These are phyloP conservation scores for Pterois miles DNA, from an alignment of 2,797 vertebrate genomes.

Conservation along the genomic window DNA sequence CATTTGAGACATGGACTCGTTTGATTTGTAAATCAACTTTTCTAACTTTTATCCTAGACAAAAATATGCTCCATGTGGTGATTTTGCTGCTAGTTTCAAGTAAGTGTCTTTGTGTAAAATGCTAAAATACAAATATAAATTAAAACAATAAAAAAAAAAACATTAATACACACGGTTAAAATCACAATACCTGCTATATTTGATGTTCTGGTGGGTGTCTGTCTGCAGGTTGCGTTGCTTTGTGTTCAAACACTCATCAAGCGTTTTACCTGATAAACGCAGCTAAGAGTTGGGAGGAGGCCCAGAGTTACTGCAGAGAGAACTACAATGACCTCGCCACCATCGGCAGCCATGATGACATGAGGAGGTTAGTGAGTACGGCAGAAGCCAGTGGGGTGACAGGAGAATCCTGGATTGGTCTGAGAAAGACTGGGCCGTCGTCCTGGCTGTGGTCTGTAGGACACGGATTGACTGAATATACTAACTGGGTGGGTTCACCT, in stretches of 20 bases:
- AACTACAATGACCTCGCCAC: constrained; percentile 7
- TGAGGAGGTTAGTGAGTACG: background rate
- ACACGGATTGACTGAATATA: background rate
- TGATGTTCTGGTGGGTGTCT: background rate
- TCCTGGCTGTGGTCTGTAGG: constrained; percentile 42
- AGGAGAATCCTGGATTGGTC: constrained; percentile 1
- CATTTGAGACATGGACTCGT: background rate
- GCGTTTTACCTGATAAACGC: background rate
- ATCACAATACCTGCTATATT: background rate
- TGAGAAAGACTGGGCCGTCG: accelerated
- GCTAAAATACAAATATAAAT: background rate
- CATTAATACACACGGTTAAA: background rate
- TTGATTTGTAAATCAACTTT: background rate
- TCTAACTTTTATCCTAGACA: background rate
- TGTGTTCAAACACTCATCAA: background rate
- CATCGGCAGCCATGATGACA: constrained; percentile 1
- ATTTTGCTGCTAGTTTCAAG: constrained; percentile 25
- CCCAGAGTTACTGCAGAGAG: constrained; percentile 27
- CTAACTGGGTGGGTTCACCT: constrained; percentile 18
- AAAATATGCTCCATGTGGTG: constrained; percentile 5
- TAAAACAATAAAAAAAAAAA: too few relatives aligned
- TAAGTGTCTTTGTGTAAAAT: background rate
- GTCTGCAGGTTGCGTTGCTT: constrained; percentile 3
- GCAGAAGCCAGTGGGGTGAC: background rate
- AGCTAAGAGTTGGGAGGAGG: accelerated